Evolutionary conservation across 1,140 invertebrate genomes (phyloP).

Genomic region (Stegodyphus dumicola): DNA sequence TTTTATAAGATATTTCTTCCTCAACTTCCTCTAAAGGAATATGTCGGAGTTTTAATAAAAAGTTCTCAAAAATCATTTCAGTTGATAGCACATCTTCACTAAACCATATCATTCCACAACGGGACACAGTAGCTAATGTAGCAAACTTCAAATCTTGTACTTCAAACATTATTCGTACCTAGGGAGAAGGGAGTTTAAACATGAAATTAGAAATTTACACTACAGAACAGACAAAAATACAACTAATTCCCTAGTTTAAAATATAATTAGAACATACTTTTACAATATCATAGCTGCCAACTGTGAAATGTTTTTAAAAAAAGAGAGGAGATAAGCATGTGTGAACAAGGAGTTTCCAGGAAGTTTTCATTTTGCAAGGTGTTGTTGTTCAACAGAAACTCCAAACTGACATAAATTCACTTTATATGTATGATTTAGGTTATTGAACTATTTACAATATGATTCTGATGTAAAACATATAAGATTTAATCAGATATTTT

Average conservation of each 20-base stretch:
- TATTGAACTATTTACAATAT: no score
- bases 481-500: no score
- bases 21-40: slow-evolving; percentile 94
- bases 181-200: slow-evolving; percentile 33
- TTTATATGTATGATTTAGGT: no score
- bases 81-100: slow-evolving; percentile 96
- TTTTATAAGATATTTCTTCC: slow-evolving; percentile 70
- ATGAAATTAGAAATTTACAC: not conserved
- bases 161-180: slow-evolving; percentile 96
- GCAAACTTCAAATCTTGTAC: slow-evolving; percentile 99
- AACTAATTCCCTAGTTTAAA: not conserved
- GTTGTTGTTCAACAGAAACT: no score
- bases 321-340: not conserved
- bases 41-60: slow-evolving; percentile 84
- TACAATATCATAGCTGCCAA: not conserved
- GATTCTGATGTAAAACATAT: no score
- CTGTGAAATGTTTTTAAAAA: not conserved
- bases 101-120: slow-evolving; percentile 99
- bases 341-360: no score
- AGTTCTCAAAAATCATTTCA: slow-evolving; percentile 99
- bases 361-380: no score
- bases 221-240: not conserved
- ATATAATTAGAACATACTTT: not conserved
- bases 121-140: slow-evolving; percentile 97
- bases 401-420: no score